Percentiles rank a stretch among this genome's conserved stretches.
phyloP scores from a whole-genome alignment of 1,140 invertebrate genomes.

The Rhyacophila brunnea region DNA sequence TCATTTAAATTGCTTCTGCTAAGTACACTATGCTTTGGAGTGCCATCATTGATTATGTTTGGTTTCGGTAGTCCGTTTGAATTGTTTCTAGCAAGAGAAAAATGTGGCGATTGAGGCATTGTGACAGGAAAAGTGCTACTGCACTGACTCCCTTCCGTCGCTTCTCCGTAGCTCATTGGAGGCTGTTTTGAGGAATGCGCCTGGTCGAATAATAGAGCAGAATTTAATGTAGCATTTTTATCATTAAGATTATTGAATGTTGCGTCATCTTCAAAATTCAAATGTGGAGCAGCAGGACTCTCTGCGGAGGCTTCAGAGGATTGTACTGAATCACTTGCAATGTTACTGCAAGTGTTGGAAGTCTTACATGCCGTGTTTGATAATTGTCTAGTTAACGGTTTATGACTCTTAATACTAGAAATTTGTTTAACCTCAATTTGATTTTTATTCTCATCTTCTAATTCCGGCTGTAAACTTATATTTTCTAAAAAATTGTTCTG shows the following conservation, averaged over 20 bases:
- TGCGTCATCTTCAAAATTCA: neutral
- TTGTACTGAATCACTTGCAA: conserved; percentile 25
- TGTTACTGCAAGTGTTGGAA: conserved; percentile 38
- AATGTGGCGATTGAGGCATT: conserved; percentile 37
- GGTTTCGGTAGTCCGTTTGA: conserved; percentile 41
- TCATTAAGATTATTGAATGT: conserved; percentile 7
- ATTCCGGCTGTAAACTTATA: conserved; percentile 50
- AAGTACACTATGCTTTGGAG: conserved; percentile 38
- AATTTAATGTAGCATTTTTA: neutral
- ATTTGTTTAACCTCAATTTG: conserved; percentile 55
- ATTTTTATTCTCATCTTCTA: conserved; percentile 55
- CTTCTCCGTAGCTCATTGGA: conserved; percentile 22
- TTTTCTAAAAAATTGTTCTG: conserved; percentile 52
- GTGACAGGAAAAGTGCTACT: conserved; percentile 4
- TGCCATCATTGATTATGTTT: conserved; percentile 38
- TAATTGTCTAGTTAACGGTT: conserved; percentile 58
- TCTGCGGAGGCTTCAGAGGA: conserved; percentile 15
- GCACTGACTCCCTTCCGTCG: conserved; percentile 9
- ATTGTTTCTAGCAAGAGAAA: conserved; percentile 40
- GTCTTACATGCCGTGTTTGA: conserved; percentile 42
- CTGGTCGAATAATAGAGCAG: conserved; percentile 17
- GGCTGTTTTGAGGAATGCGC: conserved; percentile 14
- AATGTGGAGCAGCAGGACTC: conserved; percentile 1
- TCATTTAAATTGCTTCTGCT: conserved; percentile 31
- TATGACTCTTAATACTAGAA: conserved; percentile 56